A percentile compares a stretch with the other conserved stretches of the same genome.
Conservation (phyloP, 1,140 invertebrate species). For the Drosophila ohnishii region DNA sequence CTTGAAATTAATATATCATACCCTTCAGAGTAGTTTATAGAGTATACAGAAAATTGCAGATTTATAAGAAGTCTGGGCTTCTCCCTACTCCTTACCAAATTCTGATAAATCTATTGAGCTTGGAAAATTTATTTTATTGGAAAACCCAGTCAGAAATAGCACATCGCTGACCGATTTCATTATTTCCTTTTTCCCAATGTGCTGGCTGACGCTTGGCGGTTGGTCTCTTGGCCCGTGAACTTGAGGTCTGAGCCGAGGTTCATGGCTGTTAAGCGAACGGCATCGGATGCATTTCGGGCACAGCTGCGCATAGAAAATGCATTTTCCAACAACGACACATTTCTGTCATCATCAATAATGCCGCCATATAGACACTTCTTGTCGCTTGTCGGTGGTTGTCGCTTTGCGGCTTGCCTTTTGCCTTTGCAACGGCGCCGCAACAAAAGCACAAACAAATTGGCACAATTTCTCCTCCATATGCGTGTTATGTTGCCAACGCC, state of each 20-base stretch:
- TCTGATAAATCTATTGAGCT: not conserved
- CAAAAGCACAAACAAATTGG: slow-evolving; percentile 72
- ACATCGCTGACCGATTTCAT: not conserved
- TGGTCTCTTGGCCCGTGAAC: slow-evolving; percentile 26
- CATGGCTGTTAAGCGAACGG: slow-evolving; percentile 31
- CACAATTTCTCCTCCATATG: slow-evolving; percentile 75
- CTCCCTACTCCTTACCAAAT: not conserved
- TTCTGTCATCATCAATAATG: slow-evolving; percentile 81
- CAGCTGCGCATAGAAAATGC: slow-evolving; percentile 66
- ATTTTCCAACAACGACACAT: slow-evolving; percentile 68
- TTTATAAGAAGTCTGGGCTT: not conserved
- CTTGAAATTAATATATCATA: not conserved
- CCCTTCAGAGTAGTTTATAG: not conserved
- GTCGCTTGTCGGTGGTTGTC: slow-evolving; percentile 31
- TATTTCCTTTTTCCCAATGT: not conserved
- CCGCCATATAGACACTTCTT: slow-evolving; percentile 66
- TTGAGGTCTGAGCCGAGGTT: slow-evolving; percentile 40
- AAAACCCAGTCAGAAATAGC: not conserved
- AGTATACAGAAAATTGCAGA: not conserved
- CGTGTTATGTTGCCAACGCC: slow-evolving; percentile 72
- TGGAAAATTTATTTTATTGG: not conserved
- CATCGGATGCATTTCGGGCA: slow-evolving; percentile 26
- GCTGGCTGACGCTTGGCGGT: not conserved
- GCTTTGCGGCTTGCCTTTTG: slow-evolving; percentile 55
- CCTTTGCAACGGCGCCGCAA: slow-evolving; percentile 52